These are phyloP conservation scores for Dendrocopos noguchii DNA, from an alignment of 2,113 vertebrate species.

Conservation along the genomic window DNA sequence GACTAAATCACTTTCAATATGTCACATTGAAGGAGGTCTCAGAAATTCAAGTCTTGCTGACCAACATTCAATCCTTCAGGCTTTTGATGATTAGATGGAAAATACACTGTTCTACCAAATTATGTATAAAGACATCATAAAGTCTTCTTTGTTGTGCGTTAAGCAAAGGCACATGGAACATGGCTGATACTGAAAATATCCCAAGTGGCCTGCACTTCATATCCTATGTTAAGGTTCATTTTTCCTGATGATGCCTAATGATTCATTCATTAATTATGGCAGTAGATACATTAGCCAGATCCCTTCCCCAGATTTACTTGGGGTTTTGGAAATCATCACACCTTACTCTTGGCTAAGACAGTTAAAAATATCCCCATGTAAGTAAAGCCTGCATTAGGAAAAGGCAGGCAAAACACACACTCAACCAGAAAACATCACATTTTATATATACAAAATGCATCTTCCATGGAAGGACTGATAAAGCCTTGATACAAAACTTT, in stretches of 20 bases:
- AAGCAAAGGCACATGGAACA: conserved; percentile 26
- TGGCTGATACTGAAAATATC: background rate
- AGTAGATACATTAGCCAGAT: background rate
- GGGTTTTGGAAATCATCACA: background rate
- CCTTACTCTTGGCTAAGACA: background rate
- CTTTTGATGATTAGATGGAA: conserved; percentile 28
- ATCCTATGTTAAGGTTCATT: background rate
- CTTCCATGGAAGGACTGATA: background rate
- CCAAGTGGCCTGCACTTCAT: background rate
- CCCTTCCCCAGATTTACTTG: background rate
- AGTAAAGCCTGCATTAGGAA: background rate
- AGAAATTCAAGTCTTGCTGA: conserved; percentile 26
- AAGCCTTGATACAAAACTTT: background rate
- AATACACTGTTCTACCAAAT: background rate
- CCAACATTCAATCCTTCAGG: conserved; percentile 19
- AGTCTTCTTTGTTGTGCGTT: background rate
- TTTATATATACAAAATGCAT: background rate
- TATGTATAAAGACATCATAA: background rate
- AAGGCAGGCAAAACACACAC: background rate
- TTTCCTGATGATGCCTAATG: background rate
- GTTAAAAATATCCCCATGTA: no score
- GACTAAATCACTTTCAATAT: background rate
- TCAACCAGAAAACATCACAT: background rate
- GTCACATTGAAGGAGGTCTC: background rate
- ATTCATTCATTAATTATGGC: background rate